Evolutionary conservation across 1,140 invertebrate species (phyloP), one percentile per base, ranked within the genome.

Genomic region (Lepidurus arcticus): DNA sequence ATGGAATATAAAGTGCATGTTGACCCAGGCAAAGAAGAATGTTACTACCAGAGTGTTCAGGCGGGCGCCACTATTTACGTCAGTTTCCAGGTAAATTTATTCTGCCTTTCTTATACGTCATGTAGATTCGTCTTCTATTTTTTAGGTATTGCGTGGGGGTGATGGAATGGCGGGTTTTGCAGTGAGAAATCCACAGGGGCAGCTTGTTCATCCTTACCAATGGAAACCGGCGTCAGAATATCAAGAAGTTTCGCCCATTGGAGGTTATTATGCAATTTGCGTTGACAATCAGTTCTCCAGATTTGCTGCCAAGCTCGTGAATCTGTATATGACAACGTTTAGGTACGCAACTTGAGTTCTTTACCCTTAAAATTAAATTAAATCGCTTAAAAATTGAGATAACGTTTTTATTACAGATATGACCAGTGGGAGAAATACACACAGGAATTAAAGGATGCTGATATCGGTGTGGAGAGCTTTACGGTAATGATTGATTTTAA

Each of bases 1-100:
- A 96, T 96, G 93, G 94, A 97, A 81, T 96, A 96, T 84, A 96
- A 96, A 88, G 92, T 97, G 21, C 93, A 96, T 84, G 91, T 97
- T 78, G 94, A 97, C 84, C 91, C 94, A 10, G 94, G 94, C 44
- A 96, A 96, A 87, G 94, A 97, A 85, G 95, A 97, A 82, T 97
- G 95, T 87, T 97, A 96, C 84, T 96, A 91, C 86, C 94, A 96
- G 87, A 95, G 92, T 87, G 94, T 96, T 75, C 92, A 95, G 83
- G 90, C 92, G 34, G 93, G 93, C 75, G 93, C 94, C n/a, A 95
- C 94, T 44, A 93, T 97, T 83, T 97, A 95, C 85, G 94, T 95
- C 74, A 94, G 93, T 81, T 95, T 95, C 86, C 94, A 96, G 88
- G 94, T 95, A 88, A 82, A 80, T 78, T 74, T 42, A 79, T 45